These are phyloP conservation scores for Apamea anceps DNA, from an alignment of 2,888 invertebrate species.

Conservation along the genomic window DNA sequence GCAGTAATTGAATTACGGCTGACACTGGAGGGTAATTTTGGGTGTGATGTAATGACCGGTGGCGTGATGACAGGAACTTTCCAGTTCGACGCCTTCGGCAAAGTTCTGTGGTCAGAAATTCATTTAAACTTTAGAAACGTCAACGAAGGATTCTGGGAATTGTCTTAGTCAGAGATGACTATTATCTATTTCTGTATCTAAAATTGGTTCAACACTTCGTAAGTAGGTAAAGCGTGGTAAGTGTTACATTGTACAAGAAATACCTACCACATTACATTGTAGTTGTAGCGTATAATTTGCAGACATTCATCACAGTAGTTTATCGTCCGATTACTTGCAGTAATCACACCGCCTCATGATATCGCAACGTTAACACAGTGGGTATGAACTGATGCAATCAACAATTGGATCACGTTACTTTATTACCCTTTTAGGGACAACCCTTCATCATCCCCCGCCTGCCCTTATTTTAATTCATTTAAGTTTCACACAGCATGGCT, in stretches of 20 bases:
- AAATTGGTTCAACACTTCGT: neutral
- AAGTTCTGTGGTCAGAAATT: neutral
- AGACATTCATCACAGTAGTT: slow-evolving; percentile 50
- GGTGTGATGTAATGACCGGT: slow-evolving; percentile 20
- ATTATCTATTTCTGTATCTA: neutral
- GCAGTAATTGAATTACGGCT: slow-evolving; percentile 50
- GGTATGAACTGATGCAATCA: neutral
- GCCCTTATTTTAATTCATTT: neutral
- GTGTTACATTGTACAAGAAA: slow-evolving; percentile 6
- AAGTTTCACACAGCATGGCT: neutral
- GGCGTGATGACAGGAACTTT: slow-evolving; percentile 8
- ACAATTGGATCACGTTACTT: neutral
- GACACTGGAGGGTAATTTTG: slow-evolving; percentile 29
- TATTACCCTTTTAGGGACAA: neutral
- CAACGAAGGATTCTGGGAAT: slow-evolving; percentile 6
- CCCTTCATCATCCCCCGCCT: neutral
- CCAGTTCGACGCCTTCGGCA: neutral
- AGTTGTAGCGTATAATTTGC: slow-evolving; percentile 35
- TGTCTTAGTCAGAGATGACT: neutral
- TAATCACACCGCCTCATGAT: slow-evolving; percentile 8
- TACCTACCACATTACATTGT: slow-evolving; percentile 7
- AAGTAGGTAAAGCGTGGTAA: neutral
- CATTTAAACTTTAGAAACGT: neutral
- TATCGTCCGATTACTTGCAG: slow-evolving; percentile 4
- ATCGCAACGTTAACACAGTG: slow-evolving; percentile 16